A percentile compares a stretch with the other conserved stretches of the same genome.
These are phyloP conservation scores for Astyanax mexicanus DNA, from an alignment of 2,797 vertebrate genomes.

Conservation along the genomic window DNA sequence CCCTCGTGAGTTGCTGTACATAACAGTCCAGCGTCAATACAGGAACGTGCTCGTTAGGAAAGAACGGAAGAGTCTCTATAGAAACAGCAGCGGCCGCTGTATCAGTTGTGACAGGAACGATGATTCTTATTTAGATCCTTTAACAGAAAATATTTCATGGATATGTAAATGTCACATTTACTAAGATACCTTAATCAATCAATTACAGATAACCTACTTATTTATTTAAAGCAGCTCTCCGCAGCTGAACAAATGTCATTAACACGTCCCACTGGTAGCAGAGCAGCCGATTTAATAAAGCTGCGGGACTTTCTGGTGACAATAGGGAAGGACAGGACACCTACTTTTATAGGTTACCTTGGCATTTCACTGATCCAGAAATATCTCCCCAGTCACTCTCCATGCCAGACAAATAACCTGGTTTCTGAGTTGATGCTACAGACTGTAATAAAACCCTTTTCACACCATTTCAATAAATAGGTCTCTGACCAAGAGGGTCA, in stretches of 20 bases:
- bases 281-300: conserved; percentile 13
- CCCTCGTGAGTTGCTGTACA: no score
- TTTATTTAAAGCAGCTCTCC: conserved; percentile 4
- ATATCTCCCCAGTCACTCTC: conserved; percentile 30
- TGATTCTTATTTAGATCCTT: neutral
- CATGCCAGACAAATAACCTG: conserved; percentile 23
- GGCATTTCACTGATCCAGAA: conserved; percentile 47
- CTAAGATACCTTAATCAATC: neutral
- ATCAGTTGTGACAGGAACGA: neutral
- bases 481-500: neutral
- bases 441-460: conserved; percentile 2
- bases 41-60: neutral
- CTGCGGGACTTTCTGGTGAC: conserved; percentile 34
- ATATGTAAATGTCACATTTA: neutral
- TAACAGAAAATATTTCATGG: neutral
- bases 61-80: neutral
- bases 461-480: neutral
- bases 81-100: neutral
- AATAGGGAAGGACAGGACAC: conserved; percentile 30
- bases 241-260: conserved; percentile 2
- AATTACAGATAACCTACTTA: conserved; percentile 8
- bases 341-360: conserved; percentile 44
- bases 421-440: conserved; percentile 25
- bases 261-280: neutral
- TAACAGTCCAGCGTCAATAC: neutral